Conservation (phyloP, 2,888 invertebrate genomes). For the Platycheirus rosarum region DNA sequence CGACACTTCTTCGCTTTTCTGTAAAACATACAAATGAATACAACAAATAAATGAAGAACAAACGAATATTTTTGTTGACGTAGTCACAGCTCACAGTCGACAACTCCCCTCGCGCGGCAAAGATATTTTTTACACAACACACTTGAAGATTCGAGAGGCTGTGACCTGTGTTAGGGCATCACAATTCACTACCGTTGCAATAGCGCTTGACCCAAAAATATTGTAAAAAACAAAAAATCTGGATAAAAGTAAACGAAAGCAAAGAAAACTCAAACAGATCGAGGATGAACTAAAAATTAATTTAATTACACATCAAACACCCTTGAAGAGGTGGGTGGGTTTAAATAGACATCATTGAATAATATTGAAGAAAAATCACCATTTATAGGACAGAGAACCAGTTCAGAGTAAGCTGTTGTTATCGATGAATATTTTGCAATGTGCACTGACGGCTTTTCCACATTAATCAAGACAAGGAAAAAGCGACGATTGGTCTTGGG, state of each 20-base stretch:
- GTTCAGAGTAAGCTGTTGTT: no score
- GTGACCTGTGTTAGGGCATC: slow-evolving; percentile 57
- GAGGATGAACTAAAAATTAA: slow-evolving; percentile 38
- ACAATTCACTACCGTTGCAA: slow-evolving; percentile 34
- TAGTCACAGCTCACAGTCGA: slow-evolving; percentile 13
- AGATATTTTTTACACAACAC: slow-evolving; percentile 48
- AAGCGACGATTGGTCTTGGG: no score
- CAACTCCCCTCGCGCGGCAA: slow-evolving; percentile 4
- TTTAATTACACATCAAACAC: slow-evolving; percentile 67
- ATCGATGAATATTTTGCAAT: slow-evolving; percentile 11
- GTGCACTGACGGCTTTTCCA: no score
- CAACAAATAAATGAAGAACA: slow-evolving; percentile 35
- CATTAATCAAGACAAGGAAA: no score
- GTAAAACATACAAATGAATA: slow-evolving; percentile 20
- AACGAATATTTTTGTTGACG: slow-evolving; percentile 40
- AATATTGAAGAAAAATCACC: slow-evolving; percentile 32
- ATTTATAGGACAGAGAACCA: slow-evolving; percentile 7
- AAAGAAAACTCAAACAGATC: slow-evolving; percentile 27
- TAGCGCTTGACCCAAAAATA: slow-evolving; percentile 69
- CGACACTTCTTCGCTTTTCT: slow-evolving; percentile 28
- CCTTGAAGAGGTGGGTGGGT: slow-evolving; percentile 43
- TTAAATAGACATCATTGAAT: slow-evolving; percentile 72
- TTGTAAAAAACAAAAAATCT: slow-evolving; percentile 17
- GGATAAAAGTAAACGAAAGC: slow-evolving; percentile 20
- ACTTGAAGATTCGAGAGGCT: slow-evolving; percentile 61